A percentile compares a stretch with the other conserved stretches of the same genome.
phyloP scores from a whole-genome alignment of 30 jellyfish, hydroid and myxozoan genomes.

The Aurelia aurita complex sp. Pacific region DNA sequence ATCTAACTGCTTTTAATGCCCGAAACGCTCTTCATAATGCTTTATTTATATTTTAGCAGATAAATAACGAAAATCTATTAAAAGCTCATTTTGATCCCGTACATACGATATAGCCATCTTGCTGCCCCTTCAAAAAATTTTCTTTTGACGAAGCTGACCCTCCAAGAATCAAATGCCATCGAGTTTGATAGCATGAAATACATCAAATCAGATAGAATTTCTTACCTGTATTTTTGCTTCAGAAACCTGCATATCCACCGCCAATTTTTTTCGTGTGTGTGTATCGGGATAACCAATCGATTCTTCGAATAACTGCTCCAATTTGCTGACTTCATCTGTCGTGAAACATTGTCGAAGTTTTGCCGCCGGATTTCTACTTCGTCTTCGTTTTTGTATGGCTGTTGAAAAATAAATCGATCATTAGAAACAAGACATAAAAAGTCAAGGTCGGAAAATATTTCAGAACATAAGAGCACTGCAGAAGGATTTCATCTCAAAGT shows the following conservation, averaged over 20 bases:
- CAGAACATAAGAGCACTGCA: too few relatives aligned
- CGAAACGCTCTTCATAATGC: too few relatives aligned
- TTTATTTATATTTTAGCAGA: too few relatives aligned
- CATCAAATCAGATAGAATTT: background rate
- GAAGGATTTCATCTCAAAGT: too few relatives aligned
- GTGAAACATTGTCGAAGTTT: conserved; percentile 59
- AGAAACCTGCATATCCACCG: conserved; percentile 54
- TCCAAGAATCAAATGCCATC: too few relatives aligned
- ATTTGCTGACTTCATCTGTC: conserved; percentile 36
- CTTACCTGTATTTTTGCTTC: conserved; percentile 64
- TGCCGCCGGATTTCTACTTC: conserved; percentile 4
- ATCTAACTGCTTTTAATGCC: too few relatives aligned
- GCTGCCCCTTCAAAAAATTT: too few relatives aligned
- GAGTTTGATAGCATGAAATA: background rate
- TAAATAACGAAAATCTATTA: too few relatives aligned
- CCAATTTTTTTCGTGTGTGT: conserved; percentile 32
- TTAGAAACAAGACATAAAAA: background rate
- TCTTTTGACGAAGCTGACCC: too few relatives aligned
- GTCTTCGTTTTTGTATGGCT: background rate
- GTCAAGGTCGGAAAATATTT: too few relatives aligned
- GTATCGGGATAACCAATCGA: conserved; percentile 62
- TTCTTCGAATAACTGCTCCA: conserved; percentile 51
- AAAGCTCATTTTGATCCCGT: too few relatives aligned
- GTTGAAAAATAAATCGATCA: background rate
- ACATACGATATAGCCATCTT: too few relatives aligned